These are phyloP conservation scores for Elachura formosa DNA, from an alignment of 2,113 vertebrate species.

Conservation along the genomic window DNA sequence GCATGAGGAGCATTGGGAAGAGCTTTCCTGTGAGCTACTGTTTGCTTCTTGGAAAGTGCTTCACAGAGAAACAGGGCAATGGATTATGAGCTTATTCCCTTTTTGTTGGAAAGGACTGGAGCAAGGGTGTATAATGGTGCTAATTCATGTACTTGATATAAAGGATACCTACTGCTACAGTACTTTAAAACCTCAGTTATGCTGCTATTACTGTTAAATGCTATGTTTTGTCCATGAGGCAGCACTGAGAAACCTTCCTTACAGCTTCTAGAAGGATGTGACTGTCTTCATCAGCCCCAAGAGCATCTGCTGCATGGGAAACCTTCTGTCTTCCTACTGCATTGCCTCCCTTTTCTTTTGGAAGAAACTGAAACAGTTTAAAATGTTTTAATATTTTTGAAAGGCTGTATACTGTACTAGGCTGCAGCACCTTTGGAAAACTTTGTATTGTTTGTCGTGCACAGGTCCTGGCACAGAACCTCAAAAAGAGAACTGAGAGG, in stretches of 20 bases:
- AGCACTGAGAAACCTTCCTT: background rate
- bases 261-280: background rate
- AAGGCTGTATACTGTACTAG: background rate
- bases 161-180: background rate
- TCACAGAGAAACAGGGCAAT: accelerated
- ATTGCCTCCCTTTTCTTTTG: background rate
- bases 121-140: background rate
- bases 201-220: background rate
- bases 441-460: accelerated
- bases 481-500: background rate
- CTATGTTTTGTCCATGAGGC: background rate
- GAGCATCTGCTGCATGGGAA: background rate
- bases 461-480: background rate
- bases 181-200: background rate
- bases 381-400: background rate
- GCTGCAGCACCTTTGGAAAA: background rate
- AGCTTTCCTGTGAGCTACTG: background rate
- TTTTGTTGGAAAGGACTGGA: background rate
- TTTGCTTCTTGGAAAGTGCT: background rate
- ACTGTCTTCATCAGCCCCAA: background rate
- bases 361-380: background rate
- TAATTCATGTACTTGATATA: background rate
- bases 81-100: background rate
- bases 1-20: background rate
- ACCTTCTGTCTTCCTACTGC: background rate